Conservation (phyloP, 2,113 vertebrate genomes). For the Tenrec ecaudatus region DNA sequence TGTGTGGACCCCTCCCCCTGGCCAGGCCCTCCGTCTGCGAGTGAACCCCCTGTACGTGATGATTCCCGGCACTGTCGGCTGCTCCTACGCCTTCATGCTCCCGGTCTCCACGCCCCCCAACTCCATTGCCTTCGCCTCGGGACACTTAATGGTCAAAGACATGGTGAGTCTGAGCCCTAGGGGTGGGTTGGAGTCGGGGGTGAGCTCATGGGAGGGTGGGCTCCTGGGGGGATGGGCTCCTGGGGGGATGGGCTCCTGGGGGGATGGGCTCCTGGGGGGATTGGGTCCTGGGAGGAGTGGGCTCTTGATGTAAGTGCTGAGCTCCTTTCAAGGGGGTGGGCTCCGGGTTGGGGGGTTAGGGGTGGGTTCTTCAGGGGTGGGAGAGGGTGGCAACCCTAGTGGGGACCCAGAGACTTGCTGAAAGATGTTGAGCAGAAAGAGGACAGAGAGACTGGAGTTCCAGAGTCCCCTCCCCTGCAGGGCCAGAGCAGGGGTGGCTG, state of each 20-base stretch:
- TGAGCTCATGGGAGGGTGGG: too few relatives aligned
- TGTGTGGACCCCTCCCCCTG: too few relatives aligned
- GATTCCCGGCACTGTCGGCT: constrained; percentile 95
- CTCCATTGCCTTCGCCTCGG: constrained; percentile 98
- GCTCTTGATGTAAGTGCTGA: too few relatives aligned
- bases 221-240: too few relatives aligned
- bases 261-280: neutral
- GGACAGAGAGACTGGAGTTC: neutral
- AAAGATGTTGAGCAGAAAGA: neutral
- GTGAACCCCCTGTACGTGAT: constrained; percentile 97
- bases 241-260: neutral
- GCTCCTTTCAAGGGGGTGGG: too few relatives aligned
- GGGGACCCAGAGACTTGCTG: neutral
- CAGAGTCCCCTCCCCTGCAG: neutral
- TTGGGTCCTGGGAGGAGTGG: neutral
- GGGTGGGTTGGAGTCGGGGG: neutral
- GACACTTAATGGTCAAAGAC: constrained; percentile 97
- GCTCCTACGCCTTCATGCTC: constrained; percentile 98
- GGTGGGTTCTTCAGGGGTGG: too few relatives aligned
- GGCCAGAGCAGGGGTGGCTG: neutral
- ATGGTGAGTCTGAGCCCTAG: constrained; percentile 89
- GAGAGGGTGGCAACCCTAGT: too few relatives aligned
- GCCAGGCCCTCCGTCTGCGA: constrained; percentile 91
- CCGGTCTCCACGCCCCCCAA: constrained; percentile 98
- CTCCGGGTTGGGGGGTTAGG: too few relatives aligned